phyloP scores from a whole-genome alignment of 2,113 vertebrate genomes.

The Butorides virescens region DNA sequence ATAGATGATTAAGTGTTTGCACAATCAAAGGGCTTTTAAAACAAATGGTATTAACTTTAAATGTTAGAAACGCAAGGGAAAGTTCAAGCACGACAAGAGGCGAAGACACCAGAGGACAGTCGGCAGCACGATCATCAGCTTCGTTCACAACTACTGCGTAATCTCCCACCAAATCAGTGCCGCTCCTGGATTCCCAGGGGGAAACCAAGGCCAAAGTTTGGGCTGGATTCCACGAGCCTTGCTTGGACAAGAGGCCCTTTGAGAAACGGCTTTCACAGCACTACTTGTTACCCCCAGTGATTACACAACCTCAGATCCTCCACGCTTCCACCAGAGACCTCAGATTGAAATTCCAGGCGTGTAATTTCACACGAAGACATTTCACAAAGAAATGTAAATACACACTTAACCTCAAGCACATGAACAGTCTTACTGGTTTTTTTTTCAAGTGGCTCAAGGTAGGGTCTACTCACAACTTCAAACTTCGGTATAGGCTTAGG shows the following conservation, averaged over 20 bases:
- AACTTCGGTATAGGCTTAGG: background rate
- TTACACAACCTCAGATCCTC: background rate
- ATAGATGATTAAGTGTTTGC: background rate
- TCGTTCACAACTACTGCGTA: background rate
- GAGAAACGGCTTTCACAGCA: background rate
- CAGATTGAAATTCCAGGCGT: conserved; percentile 1
- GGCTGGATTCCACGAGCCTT: background rate
- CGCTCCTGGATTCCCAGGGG: background rate
- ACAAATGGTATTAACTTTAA: background rate
- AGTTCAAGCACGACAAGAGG: background rate
- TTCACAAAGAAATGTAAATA: conserved; percentile 13
- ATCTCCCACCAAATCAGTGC: background rate
- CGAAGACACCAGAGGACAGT: background rate
- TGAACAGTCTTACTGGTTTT: background rate
- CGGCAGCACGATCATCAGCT: background rate
- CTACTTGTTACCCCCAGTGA: background rate
- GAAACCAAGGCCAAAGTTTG: conserved; percentile 8
- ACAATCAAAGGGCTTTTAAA: conserved; percentile 17
- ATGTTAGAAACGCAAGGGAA: background rate
- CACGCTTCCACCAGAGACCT: background rate
- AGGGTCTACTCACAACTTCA: background rate
- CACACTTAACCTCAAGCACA: background rate
- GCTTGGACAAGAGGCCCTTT: conserved; percentile 27
- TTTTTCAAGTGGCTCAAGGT: background rate
- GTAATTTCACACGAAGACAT: background rate